Conservation (phyloP, 2,113 vertebrate species). For the Microtus richardsoni region DNA sequence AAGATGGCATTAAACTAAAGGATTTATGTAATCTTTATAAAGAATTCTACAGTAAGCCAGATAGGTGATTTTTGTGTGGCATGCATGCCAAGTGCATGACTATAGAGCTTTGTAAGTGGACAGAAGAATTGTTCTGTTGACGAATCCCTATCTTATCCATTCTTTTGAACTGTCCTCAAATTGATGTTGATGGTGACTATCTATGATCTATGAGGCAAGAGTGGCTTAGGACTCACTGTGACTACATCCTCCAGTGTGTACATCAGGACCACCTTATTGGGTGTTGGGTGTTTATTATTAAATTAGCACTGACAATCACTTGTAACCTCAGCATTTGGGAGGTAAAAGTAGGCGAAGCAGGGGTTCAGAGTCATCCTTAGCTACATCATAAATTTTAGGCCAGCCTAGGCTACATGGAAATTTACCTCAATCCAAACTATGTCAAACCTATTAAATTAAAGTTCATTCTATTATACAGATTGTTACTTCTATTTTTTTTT, state of each 20-base stretch:
- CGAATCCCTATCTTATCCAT: not conserved
- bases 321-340: not conserved
- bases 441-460: not conserved
- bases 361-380: not conserved
- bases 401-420: not conserved
- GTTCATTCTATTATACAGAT: not conserved
- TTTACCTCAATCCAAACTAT: not conserved
- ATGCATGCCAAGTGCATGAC: not conserved
- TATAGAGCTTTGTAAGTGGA: not conserved
- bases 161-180: not conserved
- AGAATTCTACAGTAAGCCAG: conserved; percentile 10
- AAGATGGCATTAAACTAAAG: conserved; percentile 40
- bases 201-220: not conserved
- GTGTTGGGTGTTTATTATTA: not conserved
- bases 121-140: not conserved
- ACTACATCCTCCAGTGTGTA: not conserved
- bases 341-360: not conserved
- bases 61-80: not conserved
- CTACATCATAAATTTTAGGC: not conserved
- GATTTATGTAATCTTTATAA: conserved; percentile 57
- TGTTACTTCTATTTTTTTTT: not conserved
- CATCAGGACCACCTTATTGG: not conserved
- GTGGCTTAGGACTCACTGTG: not conserved
- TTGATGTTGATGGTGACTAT: not conserved
- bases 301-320: not conserved